Percentiles rank a stretch among this genome's conserved stretches.
Evolutionary conservation across 1,140 invertebrate genomes (phyloP).

Genomic region (Brachystomella parvula): DNA sequence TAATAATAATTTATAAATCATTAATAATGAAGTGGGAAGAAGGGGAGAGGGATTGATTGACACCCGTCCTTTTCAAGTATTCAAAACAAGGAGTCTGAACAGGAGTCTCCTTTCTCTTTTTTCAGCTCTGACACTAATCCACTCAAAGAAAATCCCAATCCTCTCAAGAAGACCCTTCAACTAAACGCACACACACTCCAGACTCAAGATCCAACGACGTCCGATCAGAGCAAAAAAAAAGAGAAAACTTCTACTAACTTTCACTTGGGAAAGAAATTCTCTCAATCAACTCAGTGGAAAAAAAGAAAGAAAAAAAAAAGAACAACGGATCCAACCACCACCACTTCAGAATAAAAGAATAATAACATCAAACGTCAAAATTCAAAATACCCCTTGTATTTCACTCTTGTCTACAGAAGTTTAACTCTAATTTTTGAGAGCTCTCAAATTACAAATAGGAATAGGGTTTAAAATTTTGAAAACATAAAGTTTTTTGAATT

Average conservation of each 20-base stretch:
- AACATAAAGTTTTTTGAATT: too few species aligned
- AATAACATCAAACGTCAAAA: too few species aligned
- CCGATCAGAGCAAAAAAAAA: background rate
- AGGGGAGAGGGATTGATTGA: background rate
- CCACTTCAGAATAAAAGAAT: too few species aligned
- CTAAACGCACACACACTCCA: background rate
- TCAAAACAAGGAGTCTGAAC: conserved; percentile 1
- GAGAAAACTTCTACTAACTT: too few species aligned
- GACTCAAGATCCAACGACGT: background rate
- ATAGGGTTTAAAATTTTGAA: too few species aligned
- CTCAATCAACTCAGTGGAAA: too few species aligned
- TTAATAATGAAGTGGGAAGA: background rate
- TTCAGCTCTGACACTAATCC: background rate
- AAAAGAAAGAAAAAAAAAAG: background rate
- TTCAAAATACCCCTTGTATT: too few species aligned
- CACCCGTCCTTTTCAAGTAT: background rate
- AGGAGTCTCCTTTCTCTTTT: background rate
- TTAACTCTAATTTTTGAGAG: too few species aligned
- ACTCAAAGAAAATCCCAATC: background rate
- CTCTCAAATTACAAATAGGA: too few species aligned
- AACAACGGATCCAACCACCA: background rate
- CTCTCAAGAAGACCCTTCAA: background rate
- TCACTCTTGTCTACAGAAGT: too few species aligned
- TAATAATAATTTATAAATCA: too few species aligned
- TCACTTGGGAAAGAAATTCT: too few species aligned